A percentile compares a stretch with the other conserved stretches of the same genome.
phyloP scores from a whole-genome alignment of 2,888 invertebrate genomes.

The Hyposoter dolosus region DNA sequence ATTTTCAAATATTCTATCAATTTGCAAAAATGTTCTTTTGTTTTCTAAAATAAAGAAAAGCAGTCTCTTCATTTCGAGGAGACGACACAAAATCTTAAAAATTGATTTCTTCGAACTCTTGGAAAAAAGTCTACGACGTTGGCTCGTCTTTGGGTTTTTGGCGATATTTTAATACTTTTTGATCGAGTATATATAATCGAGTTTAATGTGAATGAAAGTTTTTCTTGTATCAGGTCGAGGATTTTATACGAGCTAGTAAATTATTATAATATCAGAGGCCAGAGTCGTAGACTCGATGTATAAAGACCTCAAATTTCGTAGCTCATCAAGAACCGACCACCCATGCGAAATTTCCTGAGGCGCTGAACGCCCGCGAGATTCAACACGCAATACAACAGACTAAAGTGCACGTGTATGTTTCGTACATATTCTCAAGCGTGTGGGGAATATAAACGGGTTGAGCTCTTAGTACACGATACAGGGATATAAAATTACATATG shows the following conservation, averaged over 20 bases:
- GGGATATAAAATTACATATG: constrained; percentile 79
- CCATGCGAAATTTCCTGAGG: constrained; percentile 76
- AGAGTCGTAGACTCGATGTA: constrained; percentile 18
- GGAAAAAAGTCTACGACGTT: background rate
- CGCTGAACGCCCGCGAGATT: constrained; percentile 71
- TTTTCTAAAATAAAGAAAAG: background rate
- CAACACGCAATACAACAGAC: constrained; percentile 53
- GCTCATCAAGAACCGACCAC: constrained; percentile 73
- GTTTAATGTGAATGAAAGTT: background rate
- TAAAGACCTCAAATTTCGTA: constrained; percentile 60
- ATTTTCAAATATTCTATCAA: background rate
- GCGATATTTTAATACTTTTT: background rate
- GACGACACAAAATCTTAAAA: background rate
- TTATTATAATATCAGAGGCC: constrained; percentile 43
- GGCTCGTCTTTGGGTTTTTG: background rate
- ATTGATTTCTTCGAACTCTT: background rate
- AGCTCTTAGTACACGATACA: constrained; percentile 61
- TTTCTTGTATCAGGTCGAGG: background rate
- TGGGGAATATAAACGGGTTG: constrained; percentile 62
- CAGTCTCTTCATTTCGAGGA: background rate
- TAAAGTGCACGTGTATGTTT: constrained; percentile 30
- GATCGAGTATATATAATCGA: too few species aligned
- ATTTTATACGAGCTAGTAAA: constrained; percentile 20
- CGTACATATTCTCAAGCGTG: constrained; percentile 29
- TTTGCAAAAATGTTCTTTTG: background rate